Evolutionary conservation across 2,113 vertebrate genomes (phyloP).

Genomic region (Actenoides hombroni): DNA sequence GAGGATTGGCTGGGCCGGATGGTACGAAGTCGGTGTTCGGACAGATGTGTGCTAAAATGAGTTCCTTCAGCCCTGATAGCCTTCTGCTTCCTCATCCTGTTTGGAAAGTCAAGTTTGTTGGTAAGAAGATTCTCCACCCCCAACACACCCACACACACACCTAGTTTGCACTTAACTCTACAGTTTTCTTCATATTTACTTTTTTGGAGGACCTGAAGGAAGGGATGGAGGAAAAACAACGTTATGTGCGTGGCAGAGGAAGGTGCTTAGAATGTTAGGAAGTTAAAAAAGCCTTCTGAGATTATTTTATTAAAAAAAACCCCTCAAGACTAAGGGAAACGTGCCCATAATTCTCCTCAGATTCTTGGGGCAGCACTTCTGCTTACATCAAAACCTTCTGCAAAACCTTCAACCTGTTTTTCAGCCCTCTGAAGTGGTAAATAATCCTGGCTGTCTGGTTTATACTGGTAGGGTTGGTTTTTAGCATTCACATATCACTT

Average conservation of each 20-base stretch:
- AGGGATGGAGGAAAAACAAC: not conserved
- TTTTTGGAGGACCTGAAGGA: not conserved
- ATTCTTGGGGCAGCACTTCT: not conserved
- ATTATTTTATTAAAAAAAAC: not conserved
- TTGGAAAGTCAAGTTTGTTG: conserved; percentile 99
- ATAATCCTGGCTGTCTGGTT: not conserved
- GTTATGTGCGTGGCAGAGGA: not conserved
- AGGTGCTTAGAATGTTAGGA: not conserved
- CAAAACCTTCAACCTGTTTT: not conserved
- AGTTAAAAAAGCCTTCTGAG: not conserved
- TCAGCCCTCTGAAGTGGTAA: not conserved
- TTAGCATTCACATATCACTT: not conserved
- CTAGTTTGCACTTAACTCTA: not conserved
- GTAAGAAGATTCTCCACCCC: conserved; percentile 67
- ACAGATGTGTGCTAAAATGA: conserved; percentile 99
- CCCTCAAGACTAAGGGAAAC: not conserved
- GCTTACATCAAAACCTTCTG: not conserved
- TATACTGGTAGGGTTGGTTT: not conserved
- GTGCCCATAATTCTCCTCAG: not conserved
- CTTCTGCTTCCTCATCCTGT: conserved; percentile 95
- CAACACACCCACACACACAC: too few species aligned
- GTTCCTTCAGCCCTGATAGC: conserved; percentile 94
- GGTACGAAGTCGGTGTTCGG: conserved; percentile 98
- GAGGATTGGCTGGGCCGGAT: conserved; percentile 94
- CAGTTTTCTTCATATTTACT: not conserved